A percentile compares a stretch with the other conserved stretches of the same genome.
Evolutionary conservation across 2,797 vertebrate species (phyloP).

Genomic region (Benthosema pterotum): DNA sequence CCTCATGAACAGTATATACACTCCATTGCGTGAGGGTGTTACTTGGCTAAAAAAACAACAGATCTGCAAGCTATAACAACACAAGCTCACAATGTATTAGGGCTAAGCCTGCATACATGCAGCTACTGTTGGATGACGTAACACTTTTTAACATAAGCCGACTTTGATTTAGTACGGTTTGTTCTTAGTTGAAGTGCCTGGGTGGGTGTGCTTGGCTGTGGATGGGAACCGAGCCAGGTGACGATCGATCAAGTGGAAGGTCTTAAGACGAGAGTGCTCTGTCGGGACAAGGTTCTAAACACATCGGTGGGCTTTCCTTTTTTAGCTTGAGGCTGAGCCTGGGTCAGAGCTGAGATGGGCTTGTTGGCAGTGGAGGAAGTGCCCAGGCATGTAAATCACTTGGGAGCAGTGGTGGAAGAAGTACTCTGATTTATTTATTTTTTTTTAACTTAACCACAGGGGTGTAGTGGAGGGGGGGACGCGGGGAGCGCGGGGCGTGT

Average conservation of each 20-base stretch:
- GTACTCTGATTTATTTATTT: too few species aligned
- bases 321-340: conserved; percentile 63
- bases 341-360: conserved; percentile 49
- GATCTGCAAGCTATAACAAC: too few species aligned
- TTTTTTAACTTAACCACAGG: too few species aligned
- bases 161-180: background rate
- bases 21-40: too few species aligned
- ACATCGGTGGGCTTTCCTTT: conserved; percentile 58
- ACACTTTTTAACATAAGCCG: conserved; percentile 11
- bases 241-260: conserved; percentile 54
- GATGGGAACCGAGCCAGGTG: conserved; percentile 29
- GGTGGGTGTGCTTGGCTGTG: conserved; percentile 1
- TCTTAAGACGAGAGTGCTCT: conserved; percentile 50
- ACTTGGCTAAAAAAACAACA: too few species aligned
- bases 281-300: conserved; percentile 59
- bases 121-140: conserved; percentile 7
- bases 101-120: background rate
- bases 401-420: conserved; percentile 37
- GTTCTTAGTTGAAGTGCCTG: conserved; percentile 9
- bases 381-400: conserved; percentile 58
- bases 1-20: too few species aligned
- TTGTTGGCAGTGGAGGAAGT: conserved; percentile 52
- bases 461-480: too few species aligned
- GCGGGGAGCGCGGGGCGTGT: too few species aligned
- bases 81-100: too few species aligned